phyloP scores from a whole-genome alignment of 2,888 invertebrate genomes.

The Drosophila picticornis region DNA sequence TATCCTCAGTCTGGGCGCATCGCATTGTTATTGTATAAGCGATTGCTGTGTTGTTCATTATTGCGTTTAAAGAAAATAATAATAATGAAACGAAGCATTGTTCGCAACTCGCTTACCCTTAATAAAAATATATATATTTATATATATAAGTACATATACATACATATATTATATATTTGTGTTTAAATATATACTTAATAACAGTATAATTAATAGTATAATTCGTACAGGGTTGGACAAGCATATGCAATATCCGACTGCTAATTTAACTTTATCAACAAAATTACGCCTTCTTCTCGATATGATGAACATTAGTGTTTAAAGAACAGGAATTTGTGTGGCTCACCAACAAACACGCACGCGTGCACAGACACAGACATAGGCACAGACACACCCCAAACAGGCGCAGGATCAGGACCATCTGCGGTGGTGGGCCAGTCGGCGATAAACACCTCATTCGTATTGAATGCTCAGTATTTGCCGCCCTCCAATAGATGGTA shows the following conservation, averaged over 20 bases:
- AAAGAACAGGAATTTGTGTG: slow-evolving; percentile 64
- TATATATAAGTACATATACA: not conserved
- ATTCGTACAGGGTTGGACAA: slow-evolving; percentile 7
- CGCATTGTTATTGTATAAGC: slow-evolving; percentile 71
- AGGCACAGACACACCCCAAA: slow-evolving; percentile 35
- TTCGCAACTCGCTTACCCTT: slow-evolving; percentile 22
- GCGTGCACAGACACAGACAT: slow-evolving; percentile 50
- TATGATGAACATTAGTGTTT: slow-evolving; percentile 39
- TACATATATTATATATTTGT: not conserved
- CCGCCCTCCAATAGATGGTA: slow-evolving; percentile 21
- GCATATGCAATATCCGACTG: slow-evolving; percentile 20
- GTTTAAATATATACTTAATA: not conserved
- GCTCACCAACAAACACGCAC: slow-evolving; percentile 70
- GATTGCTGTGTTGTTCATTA: slow-evolving; percentile 67
- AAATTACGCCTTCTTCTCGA: slow-evolving; percentile 61
- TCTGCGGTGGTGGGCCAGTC: slow-evolving; percentile 38
- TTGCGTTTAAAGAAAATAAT: slow-evolving; percentile 48
- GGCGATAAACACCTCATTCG: slow-evolving; percentile 37
- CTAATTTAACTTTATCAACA: slow-evolving; percentile 69
- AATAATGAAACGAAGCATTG: slow-evolving; percentile 54
- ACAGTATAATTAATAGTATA: not conserved
- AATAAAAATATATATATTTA: not conserved
- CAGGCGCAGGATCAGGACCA: slow-evolving; percentile 35
- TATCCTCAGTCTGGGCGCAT: slow-evolving; percentile 54
- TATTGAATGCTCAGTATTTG: slow-evolving; percentile 30